These are phyloP conservation scores for Penaeus japonicus DNA, from an alignment of 1,140 invertebrate species.

Conservation along the genomic window DNA sequence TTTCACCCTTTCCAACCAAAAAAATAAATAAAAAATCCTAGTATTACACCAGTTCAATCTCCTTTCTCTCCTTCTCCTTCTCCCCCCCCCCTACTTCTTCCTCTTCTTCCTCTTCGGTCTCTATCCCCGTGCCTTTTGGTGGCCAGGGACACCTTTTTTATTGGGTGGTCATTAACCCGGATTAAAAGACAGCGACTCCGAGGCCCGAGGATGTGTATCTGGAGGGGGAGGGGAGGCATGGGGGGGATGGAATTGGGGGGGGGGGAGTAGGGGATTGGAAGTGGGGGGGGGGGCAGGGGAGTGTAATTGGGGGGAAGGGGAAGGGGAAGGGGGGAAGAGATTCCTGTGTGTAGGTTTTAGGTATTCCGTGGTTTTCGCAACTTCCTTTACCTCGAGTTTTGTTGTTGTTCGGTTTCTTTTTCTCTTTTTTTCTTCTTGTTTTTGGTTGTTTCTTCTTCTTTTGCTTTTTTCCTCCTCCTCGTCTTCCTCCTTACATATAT, in stretches of 20 bases:
- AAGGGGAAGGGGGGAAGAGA: neutral
- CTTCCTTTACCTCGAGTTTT: neutral
- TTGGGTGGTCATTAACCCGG: too few species aligned
- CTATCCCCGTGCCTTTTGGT: neutral
- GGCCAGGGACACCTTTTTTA: too few species aligned
- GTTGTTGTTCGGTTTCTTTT: neutral
- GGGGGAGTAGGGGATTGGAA: neutral
- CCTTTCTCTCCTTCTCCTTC: neutral
- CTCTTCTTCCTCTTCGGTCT: neutral
- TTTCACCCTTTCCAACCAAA: neutral
- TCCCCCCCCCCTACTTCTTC: neutral
- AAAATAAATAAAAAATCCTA: neutral
- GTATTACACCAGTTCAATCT: neutral
- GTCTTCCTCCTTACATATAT: neutral
- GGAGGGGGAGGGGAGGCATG: neutral
- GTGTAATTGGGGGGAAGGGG: neutral
- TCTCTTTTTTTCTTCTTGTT: slow-evolving; percentile 8
- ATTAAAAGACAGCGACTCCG: too few species aligned
- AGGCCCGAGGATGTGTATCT: neutral
- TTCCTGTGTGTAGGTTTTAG: too few species aligned
- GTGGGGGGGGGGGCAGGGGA: neutral
- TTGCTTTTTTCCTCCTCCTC: neutral
- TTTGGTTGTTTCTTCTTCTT: neutral
- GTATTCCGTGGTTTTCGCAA: neutral
- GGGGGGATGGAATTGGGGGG: neutral